Percentiles rank a stretch among this genome's conserved stretches.
phyloP scores from a whole-genome alignment of 2,113 vertebrate species.

The Gadus macrocephalus region DNA sequence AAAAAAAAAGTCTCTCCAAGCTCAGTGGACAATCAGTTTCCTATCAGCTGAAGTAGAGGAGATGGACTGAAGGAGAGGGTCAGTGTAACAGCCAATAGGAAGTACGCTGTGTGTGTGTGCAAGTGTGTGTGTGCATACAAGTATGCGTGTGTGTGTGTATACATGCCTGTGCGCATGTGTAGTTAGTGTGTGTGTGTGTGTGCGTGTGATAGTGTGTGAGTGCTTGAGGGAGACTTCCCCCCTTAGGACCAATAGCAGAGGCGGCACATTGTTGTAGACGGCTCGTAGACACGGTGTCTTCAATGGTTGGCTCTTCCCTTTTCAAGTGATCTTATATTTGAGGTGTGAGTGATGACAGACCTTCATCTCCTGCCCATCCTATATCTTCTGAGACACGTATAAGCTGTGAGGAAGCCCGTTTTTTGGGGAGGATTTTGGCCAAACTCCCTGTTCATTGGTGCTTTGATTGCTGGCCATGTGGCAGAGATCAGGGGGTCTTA shows the following conservation, averaged over 20 bases:
- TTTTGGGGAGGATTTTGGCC: slow-evolving; percentile 40
- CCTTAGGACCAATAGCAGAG: neutral
- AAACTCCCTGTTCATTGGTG: slow-evolving; percentile 57
- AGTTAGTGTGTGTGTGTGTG: too few species aligned
- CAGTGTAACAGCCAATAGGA: slow-evolving; percentile 76
- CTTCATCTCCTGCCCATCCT: slow-evolving; percentile 62
- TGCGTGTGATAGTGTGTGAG: neutral
- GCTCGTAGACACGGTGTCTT: slow-evolving; percentile 20
- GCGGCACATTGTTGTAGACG: slow-evolving; percentile 20
- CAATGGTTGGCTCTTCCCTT: slow-evolving; percentile 43
- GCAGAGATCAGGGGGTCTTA: slow-evolving; percentile 73
- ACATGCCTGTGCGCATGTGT: too few species aligned
- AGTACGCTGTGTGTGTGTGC: slow-evolving; percentile 58
- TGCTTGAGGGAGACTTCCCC: neutral
- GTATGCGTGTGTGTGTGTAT: too few species aligned
- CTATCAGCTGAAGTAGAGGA: slow-evolving; percentile 75
- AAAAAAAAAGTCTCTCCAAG: slow-evolving; percentile 70
- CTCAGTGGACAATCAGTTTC: slow-evolving; percentile 74
- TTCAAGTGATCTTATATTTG: slow-evolving; percentile 51
- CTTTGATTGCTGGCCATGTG: slow-evolving; percentile 76
- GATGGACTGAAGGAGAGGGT: slow-evolving; percentile 74
- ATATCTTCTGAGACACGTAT: slow-evolving; percentile 44
- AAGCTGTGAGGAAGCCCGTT: slow-evolving; percentile 32
- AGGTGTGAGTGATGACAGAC: slow-evolving; percentile 51
- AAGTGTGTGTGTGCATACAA: too few species aligned